Conservation (phyloP, 2,113 vertebrate species). For the Pachycephala philippinensis region DNA sequence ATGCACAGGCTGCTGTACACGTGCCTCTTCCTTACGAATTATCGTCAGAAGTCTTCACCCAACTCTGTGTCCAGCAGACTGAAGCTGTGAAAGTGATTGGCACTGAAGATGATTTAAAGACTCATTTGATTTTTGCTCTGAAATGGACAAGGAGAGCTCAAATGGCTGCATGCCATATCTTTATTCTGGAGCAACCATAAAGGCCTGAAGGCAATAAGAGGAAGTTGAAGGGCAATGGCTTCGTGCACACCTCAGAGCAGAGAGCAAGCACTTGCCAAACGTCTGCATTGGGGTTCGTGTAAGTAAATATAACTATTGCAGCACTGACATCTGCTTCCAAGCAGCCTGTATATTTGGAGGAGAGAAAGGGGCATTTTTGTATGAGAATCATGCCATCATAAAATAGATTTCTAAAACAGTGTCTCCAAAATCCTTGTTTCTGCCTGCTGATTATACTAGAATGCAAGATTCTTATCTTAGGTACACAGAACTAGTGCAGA, state of each 20-base stretch:
- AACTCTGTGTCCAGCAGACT: neutral
- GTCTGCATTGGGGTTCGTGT: fast-evolving
- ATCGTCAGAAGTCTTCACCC: neutral
- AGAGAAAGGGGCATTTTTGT: neutral
- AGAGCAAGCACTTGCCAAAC: neutral
- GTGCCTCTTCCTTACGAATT: neutral
- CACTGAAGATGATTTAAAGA: neutral
- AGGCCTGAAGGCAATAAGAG: neutral
- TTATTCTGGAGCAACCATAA: neutral
- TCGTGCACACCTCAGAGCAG: neutral
- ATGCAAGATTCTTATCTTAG: neutral
- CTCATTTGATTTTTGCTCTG: neutral
- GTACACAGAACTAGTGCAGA: neutral
- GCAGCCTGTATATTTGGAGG: neutral
- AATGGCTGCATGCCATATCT: neutral
- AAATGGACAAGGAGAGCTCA: neutral
- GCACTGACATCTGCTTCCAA: neutral
- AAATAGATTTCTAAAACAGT: neutral
- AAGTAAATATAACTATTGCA: neutral
- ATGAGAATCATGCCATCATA: neutral
- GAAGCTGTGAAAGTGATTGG: neutral
- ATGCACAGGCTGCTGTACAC: neutral
- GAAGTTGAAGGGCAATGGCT: neutral
- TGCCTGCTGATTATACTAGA: neutral
- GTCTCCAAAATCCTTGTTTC: neutral